These are phyloP conservation scores for Adelphocoris suturalis DNA, from an alignment of 2,888 invertebrate genomes.

Conservation along the genomic window DNA sequence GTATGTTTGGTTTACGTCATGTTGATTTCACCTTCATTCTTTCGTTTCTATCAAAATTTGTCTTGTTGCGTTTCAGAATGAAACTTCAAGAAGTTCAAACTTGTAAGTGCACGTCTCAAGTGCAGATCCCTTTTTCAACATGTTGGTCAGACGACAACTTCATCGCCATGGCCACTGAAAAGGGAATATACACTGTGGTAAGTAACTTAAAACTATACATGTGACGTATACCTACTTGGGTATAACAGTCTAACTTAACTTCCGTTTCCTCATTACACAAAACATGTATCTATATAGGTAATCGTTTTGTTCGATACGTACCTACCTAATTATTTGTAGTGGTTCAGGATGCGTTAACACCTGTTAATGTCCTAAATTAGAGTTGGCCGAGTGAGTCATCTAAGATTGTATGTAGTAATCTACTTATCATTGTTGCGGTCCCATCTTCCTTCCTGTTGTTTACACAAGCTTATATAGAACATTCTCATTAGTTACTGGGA, in stretches of 20 bases:
- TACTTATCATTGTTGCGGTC: neutral
- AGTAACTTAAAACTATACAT: slow-evolving; percentile 71
- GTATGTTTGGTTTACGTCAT: too few species aligned
- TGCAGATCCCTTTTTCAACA: slow-evolving; percentile 77
- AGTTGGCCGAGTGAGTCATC: neutral
- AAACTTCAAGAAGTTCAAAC: slow-evolving; percentile 74
- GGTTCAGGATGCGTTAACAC: too few species aligned
- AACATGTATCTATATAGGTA: too few species aligned
- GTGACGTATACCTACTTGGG: neutral
- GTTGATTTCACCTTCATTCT: too few species aligned
- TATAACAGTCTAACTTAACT: neutral
- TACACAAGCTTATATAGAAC: neutral
- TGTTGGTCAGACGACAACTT: slow-evolving; percentile 79
- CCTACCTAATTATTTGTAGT: too few species aligned
- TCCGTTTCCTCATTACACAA: too few species aligned
- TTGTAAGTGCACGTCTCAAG: slow-evolving; percentile 75
- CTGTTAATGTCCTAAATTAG: too few species aligned
- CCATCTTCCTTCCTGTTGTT: slow-evolving; percentile 34
- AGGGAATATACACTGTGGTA: slow-evolving; percentile 78
- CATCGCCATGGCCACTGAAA: slow-evolving; percentile 78
- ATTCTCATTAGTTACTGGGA: too few species aligned
- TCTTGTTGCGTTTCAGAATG: slow-evolving; percentile 64
- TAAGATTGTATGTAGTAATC: neutral
- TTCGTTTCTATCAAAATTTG: neutral
- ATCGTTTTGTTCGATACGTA: too few species aligned